Conservation (phyloP, 2,113 vertebrate species). For the Calyptommatus sinebrachiatus region DNA sequence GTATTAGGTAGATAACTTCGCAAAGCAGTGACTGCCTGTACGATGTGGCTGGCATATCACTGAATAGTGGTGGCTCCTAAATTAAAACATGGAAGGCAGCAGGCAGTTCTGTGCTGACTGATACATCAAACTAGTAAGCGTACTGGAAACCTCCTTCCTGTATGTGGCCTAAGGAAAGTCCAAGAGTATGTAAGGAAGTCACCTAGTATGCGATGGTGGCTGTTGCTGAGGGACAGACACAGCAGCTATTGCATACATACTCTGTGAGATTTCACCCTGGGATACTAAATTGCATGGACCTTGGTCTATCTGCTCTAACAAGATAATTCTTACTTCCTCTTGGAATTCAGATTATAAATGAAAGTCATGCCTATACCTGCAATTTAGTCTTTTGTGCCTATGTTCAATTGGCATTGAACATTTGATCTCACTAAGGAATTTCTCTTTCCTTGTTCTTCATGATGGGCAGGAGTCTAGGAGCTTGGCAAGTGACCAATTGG, state of each 20-base stretch:
- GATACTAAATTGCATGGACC: not conserved
- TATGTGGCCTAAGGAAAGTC: too few species aligned
- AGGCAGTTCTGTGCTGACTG: too few species aligned
- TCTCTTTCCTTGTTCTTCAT: fast-evolving
- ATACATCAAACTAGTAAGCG: not conserved
- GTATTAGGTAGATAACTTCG: not conserved
- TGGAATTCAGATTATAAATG: not conserved
- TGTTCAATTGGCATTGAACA: not conserved
- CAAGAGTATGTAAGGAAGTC: too few species aligned
- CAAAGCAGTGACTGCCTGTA: too few species aligned
- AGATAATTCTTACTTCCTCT: not conserved
- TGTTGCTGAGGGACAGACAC: not conserved
- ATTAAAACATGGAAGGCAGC: too few species aligned
- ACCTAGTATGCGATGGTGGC: not conserved
- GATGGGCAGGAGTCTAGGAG: fast-evolving
- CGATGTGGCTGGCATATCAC: not conserved
- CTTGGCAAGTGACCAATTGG: not conserved
- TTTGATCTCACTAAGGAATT: not conserved
- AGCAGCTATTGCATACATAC: not conserved
- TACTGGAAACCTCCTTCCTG: too few species aligned
- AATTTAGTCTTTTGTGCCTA: fast-evolving
- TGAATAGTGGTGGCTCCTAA: not conserved
- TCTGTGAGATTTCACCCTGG: not conserved
- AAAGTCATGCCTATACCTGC: not conserved
- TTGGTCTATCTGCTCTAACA: not conserved